These are phyloP conservation scores for Thamnaconus septentrionalis DNA, from an alignment of 2,113 vertebrate genomes.

Conservation along the genomic window DNA sequence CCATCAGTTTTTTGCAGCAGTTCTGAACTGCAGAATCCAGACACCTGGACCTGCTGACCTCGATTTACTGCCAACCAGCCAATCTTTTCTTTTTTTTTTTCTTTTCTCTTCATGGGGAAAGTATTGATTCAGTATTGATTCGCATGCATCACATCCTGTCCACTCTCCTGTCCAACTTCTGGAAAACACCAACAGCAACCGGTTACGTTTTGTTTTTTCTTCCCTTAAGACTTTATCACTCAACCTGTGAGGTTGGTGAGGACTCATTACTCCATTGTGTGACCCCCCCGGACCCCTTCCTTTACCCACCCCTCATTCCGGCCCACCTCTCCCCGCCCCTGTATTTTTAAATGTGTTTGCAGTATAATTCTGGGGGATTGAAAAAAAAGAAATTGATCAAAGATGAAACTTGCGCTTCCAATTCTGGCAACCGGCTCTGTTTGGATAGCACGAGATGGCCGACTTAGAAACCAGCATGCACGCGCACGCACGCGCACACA, in stretches of 20 bases:
- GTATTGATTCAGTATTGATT: conserved; percentile 6
- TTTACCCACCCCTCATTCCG: conserved; percentile 40
- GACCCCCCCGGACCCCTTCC: conserved; percentile 39
- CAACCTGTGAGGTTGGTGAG: conserved; percentile 69
- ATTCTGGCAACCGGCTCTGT: conserved; percentile 73
- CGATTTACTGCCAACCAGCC: conserved; percentile 40
- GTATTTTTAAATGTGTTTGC: conserved; percentile 75
- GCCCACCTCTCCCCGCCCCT: conserved; percentile 40
- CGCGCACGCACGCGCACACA: not conserved
- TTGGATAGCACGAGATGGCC: conserved; percentile 43
- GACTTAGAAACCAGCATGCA: conserved; percentile 45
- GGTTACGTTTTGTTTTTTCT: conserved; percentile 23
- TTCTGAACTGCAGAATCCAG: conserved; percentile 41
- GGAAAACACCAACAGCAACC: too few species aligned
- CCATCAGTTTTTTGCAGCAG: conserved; percentile 26
- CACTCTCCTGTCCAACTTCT: conserved; percentile 35
- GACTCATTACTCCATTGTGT: conserved; percentile 17
- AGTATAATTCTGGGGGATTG: conserved; percentile 71
- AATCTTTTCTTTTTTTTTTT: conserved; percentile 17
- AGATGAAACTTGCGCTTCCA: conserved; percentile 84
- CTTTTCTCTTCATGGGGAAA: too few species aligned
- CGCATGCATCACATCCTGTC: conserved; percentile 56
- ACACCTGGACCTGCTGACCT: conserved; percentile 55
- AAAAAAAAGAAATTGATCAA: conserved; percentile 72
- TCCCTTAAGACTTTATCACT: conserved; percentile 66